phyloP scores from a whole-genome alignment of 2,888 invertebrate species.

The Ichneumoninae sp. region DNA sequence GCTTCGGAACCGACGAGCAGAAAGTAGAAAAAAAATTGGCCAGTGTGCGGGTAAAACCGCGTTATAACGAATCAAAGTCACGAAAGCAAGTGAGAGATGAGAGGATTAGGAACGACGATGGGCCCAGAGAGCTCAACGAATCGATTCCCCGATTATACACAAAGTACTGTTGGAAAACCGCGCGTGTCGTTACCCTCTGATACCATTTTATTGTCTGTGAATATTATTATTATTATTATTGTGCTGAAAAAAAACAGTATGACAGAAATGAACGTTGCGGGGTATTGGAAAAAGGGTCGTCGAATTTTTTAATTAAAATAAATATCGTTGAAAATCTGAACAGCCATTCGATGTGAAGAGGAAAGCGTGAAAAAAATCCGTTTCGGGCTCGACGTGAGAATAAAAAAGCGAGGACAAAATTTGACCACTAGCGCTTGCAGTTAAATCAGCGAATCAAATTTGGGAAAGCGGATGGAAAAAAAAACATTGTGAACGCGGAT shows the following conservation, averaged over 20 bases:
- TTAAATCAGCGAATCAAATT: constrained; percentile 1
- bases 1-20: background rate
- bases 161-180: constrained; percentile 1
- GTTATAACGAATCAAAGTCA: constrained; percentile 45
- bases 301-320: background rate
- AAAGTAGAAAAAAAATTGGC: constrained; percentile 45
- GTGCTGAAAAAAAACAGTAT: constrained; percentile 6
- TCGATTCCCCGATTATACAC: constrained; percentile 39
- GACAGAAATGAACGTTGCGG: constrained; percentile 3
- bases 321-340: constrained; percentile 4
- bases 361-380: background rate
- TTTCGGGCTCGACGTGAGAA: background rate
- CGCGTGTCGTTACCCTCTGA: constrained; percentile 1
- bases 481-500: constrained; percentile 3
- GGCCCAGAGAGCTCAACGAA: background rate
- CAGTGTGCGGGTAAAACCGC: constrained; percentile 59
- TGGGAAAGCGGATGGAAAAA: background rate
- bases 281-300: background rate
- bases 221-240: constrained; percentile 18
- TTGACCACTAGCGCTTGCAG: background rate
- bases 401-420: constrained; percentile 7
- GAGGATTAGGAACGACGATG: constrained; percentile 5
- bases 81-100: constrained; percentile 24
- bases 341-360: background rate
- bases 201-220: constrained; percentile 21